Base-by-base conservation (phyloP, 2,888 invertebrate genomes). In the Platycheirus rosarum region DNA sequence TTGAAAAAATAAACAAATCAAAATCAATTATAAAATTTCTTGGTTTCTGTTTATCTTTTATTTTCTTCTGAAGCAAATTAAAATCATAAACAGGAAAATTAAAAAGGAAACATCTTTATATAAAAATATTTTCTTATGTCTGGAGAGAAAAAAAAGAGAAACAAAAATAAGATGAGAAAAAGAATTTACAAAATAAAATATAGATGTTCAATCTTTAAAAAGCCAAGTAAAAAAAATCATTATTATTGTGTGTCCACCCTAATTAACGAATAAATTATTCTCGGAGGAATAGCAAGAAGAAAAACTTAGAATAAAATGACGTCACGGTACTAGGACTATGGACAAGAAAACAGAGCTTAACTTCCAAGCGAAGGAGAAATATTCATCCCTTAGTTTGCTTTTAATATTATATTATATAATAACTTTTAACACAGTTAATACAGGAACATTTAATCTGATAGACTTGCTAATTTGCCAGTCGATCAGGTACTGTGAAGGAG, bases 231-330 rank as follows among this genome's bases (percentile, higher is more conserved):
- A n/a, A n/a, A n/a, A n/a, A n/a, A 26, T 14, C 2, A 2, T 60
- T 29, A 26, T 48, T 55, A 29, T 48, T 14, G 37, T 66, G 48
- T 57, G 57, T 69, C 40, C 48, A 23, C 26, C 26, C 69, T 68
- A 75, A 75, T 68, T 75, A 74, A 57, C 40, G 55, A 14, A 57
- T 37, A 55, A 65, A 60, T 65, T 57, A n/a, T n/a, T 26, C 29
- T 49, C 53, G 1, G 3, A 63, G 4, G 9, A 16, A 29, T 14
- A 60, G 20, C 29, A 23, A 48, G 37, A 1, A 35, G 20, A 8
- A 14, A 9, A 23, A 49, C 26, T 7, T 5, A 37, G 0, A 26
- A 14, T 23, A 35, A 13, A 2, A 26, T 26, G 2, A 26, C 6
- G 6, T 4, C 26, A 26, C 26, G 2, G 26, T 26, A 26, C 2